A percentile compares a stretch with the other conserved stretches of the same genome.
These are phyloP conservation scores for Chloroclysta siterata DNA, from an alignment of 2,888 invertebrate species.

Conservation along the genomic window DNA sequence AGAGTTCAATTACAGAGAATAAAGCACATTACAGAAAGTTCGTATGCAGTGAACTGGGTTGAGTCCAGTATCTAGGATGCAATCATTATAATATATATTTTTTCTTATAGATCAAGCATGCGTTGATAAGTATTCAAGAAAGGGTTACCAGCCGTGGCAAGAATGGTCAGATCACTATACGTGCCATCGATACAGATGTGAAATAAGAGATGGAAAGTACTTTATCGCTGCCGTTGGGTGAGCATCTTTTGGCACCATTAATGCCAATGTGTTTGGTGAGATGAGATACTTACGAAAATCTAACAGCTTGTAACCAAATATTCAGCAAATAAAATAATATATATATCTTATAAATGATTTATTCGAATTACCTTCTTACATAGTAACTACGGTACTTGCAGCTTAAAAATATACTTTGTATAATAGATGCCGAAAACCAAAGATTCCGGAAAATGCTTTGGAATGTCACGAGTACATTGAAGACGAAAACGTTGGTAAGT, in stretches of 20 bases:
- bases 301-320: too few relatives aligned
- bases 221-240: constrained; percentile 81
- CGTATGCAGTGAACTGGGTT: too few relatives aligned
- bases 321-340: too few relatives aligned
- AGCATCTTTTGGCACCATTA: neutral
- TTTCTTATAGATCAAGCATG: constrained; percentile 74
- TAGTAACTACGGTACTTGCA: neutral
- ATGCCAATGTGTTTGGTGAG: too few relatives aligned
- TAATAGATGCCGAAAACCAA: constrained; percentile 76
- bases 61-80: too few relatives aligned
- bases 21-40: too few relatives aligned
- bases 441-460: constrained; percentile 79
- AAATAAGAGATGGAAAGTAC: constrained; percentile 79
- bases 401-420: neutral
- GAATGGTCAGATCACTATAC: constrained; percentile 83
- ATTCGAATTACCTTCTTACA: too few relatives aligned
- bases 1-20: too few relatives aligned
- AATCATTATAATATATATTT: too few relatives aligned
- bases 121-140: constrained; percentile 81
- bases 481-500: constrained; percentile 80
- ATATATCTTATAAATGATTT: too few relatives aligned
- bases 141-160: constrained; percentile 81
- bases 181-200: constrained; percentile 77
- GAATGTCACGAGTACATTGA: constrained; percentile 82
- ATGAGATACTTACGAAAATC: too few relatives aligned